Evolutionary conservation across 1,140 invertebrate genomes (phyloP).

Genomic region (Drosophila sturtevanti): DNA sequence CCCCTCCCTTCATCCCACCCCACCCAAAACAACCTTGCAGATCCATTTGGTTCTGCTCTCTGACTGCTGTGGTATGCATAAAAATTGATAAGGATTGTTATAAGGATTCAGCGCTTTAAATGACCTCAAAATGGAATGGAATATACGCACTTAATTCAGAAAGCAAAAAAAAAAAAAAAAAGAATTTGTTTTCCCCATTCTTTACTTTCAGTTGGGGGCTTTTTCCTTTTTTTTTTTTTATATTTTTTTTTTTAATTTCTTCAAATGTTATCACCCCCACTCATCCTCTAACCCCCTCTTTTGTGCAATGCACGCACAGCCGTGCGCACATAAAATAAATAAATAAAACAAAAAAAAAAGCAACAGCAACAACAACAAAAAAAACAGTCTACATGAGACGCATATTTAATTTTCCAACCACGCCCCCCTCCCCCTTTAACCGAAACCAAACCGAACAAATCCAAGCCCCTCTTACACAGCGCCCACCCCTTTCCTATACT

Average conservation of each 20-base stretch:
- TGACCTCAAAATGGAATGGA: conserved; percentile 2
- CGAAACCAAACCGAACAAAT: neutral
- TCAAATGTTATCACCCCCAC: conserved; percentile 47
- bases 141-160: conserved; percentile 7
- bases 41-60: neutral
- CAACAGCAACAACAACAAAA: neutral
- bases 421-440: neutral
- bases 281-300: conserved; percentile 6
- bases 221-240: conserved; percentile 10
- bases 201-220: neutral
- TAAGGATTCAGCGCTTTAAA: conserved; percentile 3
- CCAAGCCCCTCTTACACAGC: neutral
- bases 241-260: conserved; percentile 59
- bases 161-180: too few relatives aligned
- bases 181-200: conserved; percentile 34
- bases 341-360: conserved; percentile 63
- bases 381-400: conserved; percentile 69
- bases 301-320: conserved; percentile 66
- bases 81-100: conserved; percentile 2
- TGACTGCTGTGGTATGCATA: conserved; percentile 3
- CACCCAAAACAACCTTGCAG: too few relatives aligned
- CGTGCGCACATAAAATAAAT: conserved; percentile 72
- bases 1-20: neutral
- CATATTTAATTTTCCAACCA: conserved; percentile 67
- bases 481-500: neutral